Conservation (phyloP, 2,888 invertebrate genomes). For the Drosophila antonietae region DNA sequence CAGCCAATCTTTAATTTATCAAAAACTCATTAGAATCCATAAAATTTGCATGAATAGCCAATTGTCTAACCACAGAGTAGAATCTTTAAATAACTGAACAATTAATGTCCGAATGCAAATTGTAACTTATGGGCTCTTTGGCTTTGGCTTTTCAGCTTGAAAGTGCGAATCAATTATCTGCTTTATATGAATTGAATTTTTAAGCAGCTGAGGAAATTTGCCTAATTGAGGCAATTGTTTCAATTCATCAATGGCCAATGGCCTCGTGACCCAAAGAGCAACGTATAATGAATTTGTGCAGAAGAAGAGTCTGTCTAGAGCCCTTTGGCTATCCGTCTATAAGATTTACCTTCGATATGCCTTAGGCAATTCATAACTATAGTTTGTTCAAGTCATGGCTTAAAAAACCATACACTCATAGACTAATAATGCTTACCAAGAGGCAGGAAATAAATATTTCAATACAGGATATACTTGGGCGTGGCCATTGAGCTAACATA, state of each 20-base stretch:
- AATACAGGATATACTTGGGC: too few relatives aligned
- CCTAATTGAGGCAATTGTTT: conserved; percentile 50
- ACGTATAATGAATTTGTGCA: too few relatives aligned
- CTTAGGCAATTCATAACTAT: not conserved
- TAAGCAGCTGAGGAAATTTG: conserved; percentile 21
- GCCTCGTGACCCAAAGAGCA: not conserved
- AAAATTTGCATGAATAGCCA: conserved; percentile 26
- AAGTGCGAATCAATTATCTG: conserved; percentile 30
- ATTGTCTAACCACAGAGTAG: conserved; percentile 27
- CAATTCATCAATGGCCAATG: conserved; percentile 29
- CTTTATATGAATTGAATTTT: conserved; percentile 18
- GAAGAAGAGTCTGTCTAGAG: too few relatives aligned
- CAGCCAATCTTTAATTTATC: not conserved
- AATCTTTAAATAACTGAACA: conserved; percentile 46
- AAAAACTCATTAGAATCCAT: not conserved
- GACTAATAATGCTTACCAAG: too few relatives aligned
- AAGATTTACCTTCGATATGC: not conserved
- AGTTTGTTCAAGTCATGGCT: too few relatives aligned
- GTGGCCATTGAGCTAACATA: too few relatives aligned
- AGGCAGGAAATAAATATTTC: too few relatives aligned
- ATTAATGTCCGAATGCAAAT: conserved; percentile 64
- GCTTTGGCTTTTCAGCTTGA: conserved; percentile 12
- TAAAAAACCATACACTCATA: too few relatives aligned
- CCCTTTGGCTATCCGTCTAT: not conserved
- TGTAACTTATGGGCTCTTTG: conserved; percentile 38